Evolutionary conservation across 2,888 invertebrate genomes (phyloP), one percentile per base, ranked within the genome.

Genomic region (Meteorus colon): DNA sequence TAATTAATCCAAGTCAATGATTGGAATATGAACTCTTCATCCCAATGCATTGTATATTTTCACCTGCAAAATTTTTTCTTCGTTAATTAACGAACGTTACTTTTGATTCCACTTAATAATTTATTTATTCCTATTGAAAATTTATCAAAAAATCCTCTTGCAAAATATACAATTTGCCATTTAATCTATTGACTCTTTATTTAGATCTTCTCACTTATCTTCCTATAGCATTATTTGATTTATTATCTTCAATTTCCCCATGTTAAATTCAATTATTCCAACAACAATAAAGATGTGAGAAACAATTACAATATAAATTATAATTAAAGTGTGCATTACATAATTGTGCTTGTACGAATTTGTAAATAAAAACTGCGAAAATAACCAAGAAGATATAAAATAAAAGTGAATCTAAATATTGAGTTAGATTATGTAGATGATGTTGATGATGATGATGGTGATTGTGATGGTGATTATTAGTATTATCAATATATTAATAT

Each of bases 361-460:
- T 31, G 51, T 71, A 29, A 75, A 34, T 16, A 66, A 31, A 29
- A 59, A 66, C 34, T 34, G 19, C 41, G 51, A 63, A 59, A 67
- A 65, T 24, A 31, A 34, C 5, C 48, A 59, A 55, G 31, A 67
- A 37, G 62, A 66, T 27, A 65, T 51, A 55, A 60, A 65, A 59
- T 76, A 48, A 72, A 72, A 48, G 62, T 73, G 8, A 8, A 55
- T 19, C 19, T n/a, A 19, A 55, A 55, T 31, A 60, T 51, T 65
- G 45, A 66, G 45, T 45, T 45, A 59, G 60, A 8, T 37, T 51
- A 71, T 60, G 34, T 37, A 55, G 31, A 24, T 73, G 73, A 69
- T 41, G 41, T 41, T 12, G 41, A 41, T 41, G 41, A 12, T 41
- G 12, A 41, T 41, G 8, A 41, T 41, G 4, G 1, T 41, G 4